phyloP scores from a whole-genome alignment of 1,140 invertebrate species.

The Anastrepha ludens region DNA sequence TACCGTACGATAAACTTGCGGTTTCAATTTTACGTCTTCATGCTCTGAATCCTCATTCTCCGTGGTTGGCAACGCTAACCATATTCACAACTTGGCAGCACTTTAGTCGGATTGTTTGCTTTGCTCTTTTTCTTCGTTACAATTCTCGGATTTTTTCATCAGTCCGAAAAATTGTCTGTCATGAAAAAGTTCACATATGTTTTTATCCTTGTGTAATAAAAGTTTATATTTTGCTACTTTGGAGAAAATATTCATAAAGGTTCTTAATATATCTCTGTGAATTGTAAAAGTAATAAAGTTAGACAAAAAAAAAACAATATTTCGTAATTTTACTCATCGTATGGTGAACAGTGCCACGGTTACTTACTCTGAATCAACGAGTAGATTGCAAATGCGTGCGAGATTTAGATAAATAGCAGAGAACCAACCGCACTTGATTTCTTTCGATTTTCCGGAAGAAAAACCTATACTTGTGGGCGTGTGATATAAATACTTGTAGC shows the following conservation, averaged over 20 bases:
- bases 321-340: background rate
- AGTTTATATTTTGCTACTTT: background rate
- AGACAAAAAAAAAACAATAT: background rate
- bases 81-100: background rate
- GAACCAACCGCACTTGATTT: conserved; percentile 11
- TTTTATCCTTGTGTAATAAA: background rate
- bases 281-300: background rate
- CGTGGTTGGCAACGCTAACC: background rate
- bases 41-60: background rate
- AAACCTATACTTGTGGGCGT: conserved; percentile 19
- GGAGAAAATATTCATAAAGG: background rate
- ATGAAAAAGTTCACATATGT: conserved; percentile 2
- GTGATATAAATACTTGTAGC: background rate
- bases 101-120: background rate
- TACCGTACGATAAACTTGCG: background rate
- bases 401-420: conserved; percentile 17
- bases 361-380: conserved; percentile 4
- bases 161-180: conserved; percentile 37
- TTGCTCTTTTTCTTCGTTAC: background rate
- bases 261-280: background rate
- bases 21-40: too few relatives aligned
- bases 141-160: conserved; percentile 30
- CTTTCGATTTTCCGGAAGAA: background rate
- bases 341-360: background rate
- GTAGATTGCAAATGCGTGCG: conserved; percentile 23